phyloP scores from a whole-genome alignment of 2,113 vertebrate species.

The Setophaga coronata region DNA sequence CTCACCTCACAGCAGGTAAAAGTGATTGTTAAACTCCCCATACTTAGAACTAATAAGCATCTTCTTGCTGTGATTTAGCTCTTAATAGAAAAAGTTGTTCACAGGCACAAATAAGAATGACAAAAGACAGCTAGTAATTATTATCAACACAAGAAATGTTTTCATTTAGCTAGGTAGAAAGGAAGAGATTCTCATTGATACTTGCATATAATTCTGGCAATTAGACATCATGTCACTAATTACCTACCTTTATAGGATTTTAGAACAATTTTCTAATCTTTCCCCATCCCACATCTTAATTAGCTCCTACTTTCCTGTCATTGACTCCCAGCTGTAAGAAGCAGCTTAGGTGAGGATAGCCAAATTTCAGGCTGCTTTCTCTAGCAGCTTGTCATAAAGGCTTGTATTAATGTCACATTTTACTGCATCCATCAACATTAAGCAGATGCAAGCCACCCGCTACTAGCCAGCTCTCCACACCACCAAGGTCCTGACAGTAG shows the following conservation, averaged over 20 bases:
- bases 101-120: not conserved
- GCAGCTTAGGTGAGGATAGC: not conserved
- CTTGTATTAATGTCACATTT: not conserved
- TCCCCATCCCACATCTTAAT: not conserved
- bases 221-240: not conserved
- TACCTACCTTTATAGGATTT: not conserved
- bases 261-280: constrained; percentile 1
- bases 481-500: not conserved
- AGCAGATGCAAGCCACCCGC: not conserved
- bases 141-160: not conserved
- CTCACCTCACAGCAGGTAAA: not conserved
- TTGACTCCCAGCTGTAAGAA: not conserved
- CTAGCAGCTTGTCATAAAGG: not conserved
- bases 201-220: not conserved
- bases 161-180: not conserved
- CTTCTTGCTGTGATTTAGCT: not conserved
- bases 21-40: not conserved
- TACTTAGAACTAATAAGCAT: not conserved
- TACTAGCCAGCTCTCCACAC: not conserved
- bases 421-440: not conserved
- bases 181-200: not conserved
- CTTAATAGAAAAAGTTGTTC: not conserved
- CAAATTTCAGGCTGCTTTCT: not conserved
- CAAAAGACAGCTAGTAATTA: not conserved
- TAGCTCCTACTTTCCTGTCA: not conserved